A percentile compares a stretch with the other conserved stretches of the same genome.
phyloP scores from a whole-genome alignment of 1,140 invertebrate genomes.

The Euura saliciscinereae region DNA sequence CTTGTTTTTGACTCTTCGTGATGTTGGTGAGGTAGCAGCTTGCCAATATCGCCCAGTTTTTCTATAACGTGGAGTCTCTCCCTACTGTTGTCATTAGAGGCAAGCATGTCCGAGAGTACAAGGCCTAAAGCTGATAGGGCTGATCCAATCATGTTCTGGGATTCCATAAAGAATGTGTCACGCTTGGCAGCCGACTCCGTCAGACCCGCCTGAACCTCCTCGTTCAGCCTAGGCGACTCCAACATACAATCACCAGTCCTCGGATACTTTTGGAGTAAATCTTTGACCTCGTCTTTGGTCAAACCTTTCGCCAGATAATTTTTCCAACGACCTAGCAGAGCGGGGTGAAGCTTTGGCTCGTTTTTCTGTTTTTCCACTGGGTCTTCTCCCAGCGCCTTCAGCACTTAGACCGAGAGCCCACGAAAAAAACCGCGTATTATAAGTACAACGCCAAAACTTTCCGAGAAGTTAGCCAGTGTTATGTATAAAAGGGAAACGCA shows the following conservation, averaged over 20 bases:
- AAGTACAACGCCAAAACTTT: too few species aligned
- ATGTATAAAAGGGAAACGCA: too few species aligned
- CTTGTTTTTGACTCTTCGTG: constrained; percentile 15
- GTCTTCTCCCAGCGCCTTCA: too few species aligned
- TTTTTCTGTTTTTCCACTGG: too few species aligned
- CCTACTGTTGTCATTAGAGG: not conserved
- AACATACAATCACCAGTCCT: constrained; percentile 18
- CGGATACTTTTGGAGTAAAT: constrained; percentile 18
- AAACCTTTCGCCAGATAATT: constrained; percentile 8
- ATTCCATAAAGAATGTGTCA: constrained; percentile 15
- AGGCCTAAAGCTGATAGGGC: not conserved
- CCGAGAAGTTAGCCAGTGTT: too few species aligned
- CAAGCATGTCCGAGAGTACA: constrained; percentile 16
- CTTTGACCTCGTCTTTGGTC: constrained; percentile 10
- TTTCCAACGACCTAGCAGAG: constrained; percentile 5
- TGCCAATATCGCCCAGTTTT: not conserved
- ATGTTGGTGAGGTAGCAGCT: not conserved
- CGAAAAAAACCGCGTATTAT: too few species aligned
- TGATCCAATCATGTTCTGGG: constrained; percentile 16
- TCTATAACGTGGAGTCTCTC: not conserved
- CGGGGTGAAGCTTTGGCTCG: too few species aligned
- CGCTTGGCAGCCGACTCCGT: constrained; percentile 18
- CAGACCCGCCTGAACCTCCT: constrained; percentile 14
- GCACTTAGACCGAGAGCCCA: too few species aligned
- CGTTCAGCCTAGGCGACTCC: constrained; percentile 19